Evolutionary conservation across 2,113 vertebrate genomes (phyloP), one percentile per base, ranked within the genome.

Genomic region (Furnarius figulus): DNA sequence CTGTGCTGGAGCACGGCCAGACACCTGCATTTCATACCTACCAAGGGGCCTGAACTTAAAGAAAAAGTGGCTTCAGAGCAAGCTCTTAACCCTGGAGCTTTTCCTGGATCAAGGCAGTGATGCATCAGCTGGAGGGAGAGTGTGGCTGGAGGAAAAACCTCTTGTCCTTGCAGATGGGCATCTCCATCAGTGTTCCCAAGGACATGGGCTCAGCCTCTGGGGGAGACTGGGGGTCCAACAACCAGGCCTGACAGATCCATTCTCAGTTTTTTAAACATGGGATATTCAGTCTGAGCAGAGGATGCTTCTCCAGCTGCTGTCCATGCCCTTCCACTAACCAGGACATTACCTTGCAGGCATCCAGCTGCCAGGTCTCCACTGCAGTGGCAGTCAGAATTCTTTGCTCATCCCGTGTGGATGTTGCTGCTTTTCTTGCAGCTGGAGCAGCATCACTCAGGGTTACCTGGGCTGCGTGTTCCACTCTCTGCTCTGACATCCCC

Each of bases 321-420:
- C 47, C 1, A 0, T 21, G 75, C 30, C 18, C 27, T 31, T 28
- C 12, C 31, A 1, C 39, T 68, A 56, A 17, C 53, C 16, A 0
- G 0, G 5, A 5, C 1, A 5, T 59, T 21, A 1, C 76, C 59
- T 24, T 35, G 44, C 61, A 7, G 39, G 10, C 20, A 1, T 13
- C 14, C 15, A 4, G 7, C 66, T 28, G 1, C 46, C 4, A 0
- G 8, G 0, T 23, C 35, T 28, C 13, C 8, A 3, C 9, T 14
- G 39, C 14, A 5, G 42, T 0, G 4, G 20, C 40, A 1, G 24
- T 28, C 7, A 4, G 70, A 44, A 2, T 33, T 37, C 37, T 30
- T 21, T 6, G 18, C 23, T 27, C 8, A 3, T 20, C 44, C 62
- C 2, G 0, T 12, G 22, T 4, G 47, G 37, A 12, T 14, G n/a